These are phyloP conservation scores for Porites australiensis DNA, from an alignment of 64 coral and sea anemone species.

Conservation along the genomic window DNA sequence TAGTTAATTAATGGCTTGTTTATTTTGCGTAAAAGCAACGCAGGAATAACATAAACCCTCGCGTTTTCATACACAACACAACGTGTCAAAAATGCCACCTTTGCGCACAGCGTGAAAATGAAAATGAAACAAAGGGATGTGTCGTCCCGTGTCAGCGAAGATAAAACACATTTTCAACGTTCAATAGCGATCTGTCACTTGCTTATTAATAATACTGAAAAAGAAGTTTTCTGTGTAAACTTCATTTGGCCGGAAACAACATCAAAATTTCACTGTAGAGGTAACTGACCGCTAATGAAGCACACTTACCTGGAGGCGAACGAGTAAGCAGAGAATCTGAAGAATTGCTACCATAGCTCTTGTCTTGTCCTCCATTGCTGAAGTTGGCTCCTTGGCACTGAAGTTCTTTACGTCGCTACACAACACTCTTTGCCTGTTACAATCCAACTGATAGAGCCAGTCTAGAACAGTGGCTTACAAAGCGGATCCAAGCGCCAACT, in stretches of 20 bases:
- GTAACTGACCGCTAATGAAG: slow-evolving; percentile 5
- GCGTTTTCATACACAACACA: slow-evolving; percentile 41
- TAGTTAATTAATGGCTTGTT: neutral
- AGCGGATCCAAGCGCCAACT: neutral
- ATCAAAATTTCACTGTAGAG: neutral
- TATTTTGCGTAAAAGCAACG: slow-evolving; percentile 38
- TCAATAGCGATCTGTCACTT: slow-evolving; percentile 45
- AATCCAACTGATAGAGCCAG: neutral
- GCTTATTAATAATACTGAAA: slow-evolving; percentile 28
- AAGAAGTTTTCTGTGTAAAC: slow-evolving; percentile 51
- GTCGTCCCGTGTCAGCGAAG: slow-evolving; percentile 29
- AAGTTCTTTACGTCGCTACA: neutral
- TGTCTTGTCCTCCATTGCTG: neutral
- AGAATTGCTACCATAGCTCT: neutral
- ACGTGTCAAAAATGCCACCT: slow-evolving; percentile 20
- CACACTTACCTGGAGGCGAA: slow-evolving; percentile 14
- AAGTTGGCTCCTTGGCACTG: neutral
- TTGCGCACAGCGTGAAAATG: slow-evolving; percentile 17
- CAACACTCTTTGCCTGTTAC: neutral
- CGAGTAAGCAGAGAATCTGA: slow-evolving; percentile 13
- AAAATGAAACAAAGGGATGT: neutral
- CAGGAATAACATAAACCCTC: slow-evolving; percentile 46
- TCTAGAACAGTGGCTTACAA: neutral
- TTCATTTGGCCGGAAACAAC: slow-evolving; percentile 18
- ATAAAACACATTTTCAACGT: slow-evolving; percentile 51